Evolutionary conservation across 2,113 vertebrate species (phyloP).

Genomic region (Petrocephalus zakoni): DNA sequence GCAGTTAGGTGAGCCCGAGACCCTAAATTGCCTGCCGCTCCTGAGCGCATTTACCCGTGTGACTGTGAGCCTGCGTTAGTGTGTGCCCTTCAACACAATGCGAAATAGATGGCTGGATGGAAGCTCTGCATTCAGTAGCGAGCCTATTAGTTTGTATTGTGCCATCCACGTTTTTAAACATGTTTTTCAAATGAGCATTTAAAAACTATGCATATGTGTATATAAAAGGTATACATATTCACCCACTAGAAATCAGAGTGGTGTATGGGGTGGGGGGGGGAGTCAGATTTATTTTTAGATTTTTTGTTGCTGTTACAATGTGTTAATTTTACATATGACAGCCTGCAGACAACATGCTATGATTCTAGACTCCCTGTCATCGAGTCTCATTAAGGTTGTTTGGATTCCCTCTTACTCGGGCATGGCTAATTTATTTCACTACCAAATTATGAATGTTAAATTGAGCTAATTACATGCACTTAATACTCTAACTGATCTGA

Average conservation of each 20-base stretch:
- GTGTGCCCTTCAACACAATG: background rate
- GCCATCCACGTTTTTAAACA: background rate
- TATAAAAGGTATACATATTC: background rate
- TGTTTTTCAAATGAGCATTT: background rate
- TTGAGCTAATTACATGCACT: slow-evolving; percentile 29
- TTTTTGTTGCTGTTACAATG: background rate
- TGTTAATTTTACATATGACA: background rate
- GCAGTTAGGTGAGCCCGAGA: background rate
- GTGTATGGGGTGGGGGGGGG: background rate
- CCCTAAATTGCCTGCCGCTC: background rate
- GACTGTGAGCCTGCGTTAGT: background rate
- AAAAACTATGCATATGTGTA: background rate
- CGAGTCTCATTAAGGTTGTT: background rate
- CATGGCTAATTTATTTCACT: slow-evolving; percentile 19
- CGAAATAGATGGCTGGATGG: background rate
- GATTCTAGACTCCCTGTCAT: background rate
- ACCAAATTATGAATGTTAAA: slow-evolving; percentile 23
- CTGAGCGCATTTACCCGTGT: background rate
- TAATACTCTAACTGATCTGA: slow-evolving; percentile 28
- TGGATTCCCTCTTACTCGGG: background rate
- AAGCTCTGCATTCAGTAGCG: background rate
- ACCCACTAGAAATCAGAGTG: background rate
- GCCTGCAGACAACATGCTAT: background rate
- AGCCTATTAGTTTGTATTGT: background rate
- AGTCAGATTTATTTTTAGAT: background rate